A percentile compares a stretch with the other conserved stretches of the same genome.
Conservation (phyloP, 2,797 vertebrate genomes). For the Falco concolor region DNA sequence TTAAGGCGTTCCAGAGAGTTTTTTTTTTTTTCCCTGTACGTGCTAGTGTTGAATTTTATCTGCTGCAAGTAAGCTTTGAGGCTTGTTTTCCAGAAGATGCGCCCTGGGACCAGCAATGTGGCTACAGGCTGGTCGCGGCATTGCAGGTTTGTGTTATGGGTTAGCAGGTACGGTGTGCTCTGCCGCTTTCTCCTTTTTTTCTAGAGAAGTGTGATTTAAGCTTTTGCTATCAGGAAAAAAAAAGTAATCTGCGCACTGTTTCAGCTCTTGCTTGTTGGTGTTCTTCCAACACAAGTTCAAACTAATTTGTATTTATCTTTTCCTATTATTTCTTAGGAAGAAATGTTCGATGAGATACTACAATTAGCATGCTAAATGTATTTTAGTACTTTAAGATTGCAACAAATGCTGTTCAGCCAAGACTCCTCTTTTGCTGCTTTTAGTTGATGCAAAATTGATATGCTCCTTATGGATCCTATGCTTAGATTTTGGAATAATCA, state of each 20-base stretch:
- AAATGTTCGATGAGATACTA: neutral
- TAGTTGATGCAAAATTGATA: neutral
- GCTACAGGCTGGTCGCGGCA: neutral
- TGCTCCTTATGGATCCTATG: neutral
- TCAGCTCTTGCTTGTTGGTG: neutral
- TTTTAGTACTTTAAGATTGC: neutral
- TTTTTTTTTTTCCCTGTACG: rapidly evolving
- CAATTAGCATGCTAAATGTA: rapidly evolving
- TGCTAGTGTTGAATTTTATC: too few relatives aligned
- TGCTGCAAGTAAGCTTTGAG: neutral
- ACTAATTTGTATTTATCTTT: neutral
- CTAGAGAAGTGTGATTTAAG: neutral
- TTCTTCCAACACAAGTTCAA: neutral
- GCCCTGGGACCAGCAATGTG: rapidly evolving
- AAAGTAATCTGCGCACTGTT: neutral
- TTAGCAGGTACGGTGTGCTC: neutral
- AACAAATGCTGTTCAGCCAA: neutral
- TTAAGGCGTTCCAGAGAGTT: neutral
- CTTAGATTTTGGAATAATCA: neutral
- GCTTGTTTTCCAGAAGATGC: neutral
- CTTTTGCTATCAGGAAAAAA: neutral
- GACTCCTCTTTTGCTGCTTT: neutral
- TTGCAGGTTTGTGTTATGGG: neutral
- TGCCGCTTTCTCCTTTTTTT: neutral
- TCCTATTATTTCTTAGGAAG: neutral